Conservation (phyloP, 2,888 invertebrate species). For the Leucophenga montana region DNA sequence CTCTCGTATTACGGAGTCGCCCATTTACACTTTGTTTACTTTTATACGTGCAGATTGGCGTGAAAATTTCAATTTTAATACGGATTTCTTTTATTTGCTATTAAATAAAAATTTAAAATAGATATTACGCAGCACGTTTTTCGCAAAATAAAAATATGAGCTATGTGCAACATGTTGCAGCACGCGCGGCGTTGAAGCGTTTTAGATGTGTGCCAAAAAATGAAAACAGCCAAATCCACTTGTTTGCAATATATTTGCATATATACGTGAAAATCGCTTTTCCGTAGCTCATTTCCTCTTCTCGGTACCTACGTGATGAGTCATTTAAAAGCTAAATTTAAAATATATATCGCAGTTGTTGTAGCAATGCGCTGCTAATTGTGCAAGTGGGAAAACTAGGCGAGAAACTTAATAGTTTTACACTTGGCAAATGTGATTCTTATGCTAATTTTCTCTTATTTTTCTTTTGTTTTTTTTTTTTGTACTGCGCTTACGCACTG, state of each 20-base stretch:
- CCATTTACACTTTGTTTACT: no score
- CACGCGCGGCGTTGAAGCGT: not conserved
- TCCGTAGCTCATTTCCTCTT: not conserved
- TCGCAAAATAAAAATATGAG: not conserved
- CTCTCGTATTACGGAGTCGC: no score
- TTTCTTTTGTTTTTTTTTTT: no score
- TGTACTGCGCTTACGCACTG: not conserved
- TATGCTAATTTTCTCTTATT: not conserved
- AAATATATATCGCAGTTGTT: no score
- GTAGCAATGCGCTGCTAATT: conserved; percentile 38
- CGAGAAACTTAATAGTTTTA: not conserved
- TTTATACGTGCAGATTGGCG: no score
- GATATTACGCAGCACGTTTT: conserved; percentile 4
- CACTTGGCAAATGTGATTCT: not conserved
- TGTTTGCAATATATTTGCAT: conserved; percentile 46
- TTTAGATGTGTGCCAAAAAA: conserved; percentile 47
- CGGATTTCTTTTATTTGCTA: not conserved
- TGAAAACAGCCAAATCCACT: conserved; percentile 18
- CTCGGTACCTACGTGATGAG: conserved; percentile 33
- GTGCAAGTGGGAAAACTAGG: conserved; percentile 25
- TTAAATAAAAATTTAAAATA: conserved; percentile 9
- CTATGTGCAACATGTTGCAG: not conserved
- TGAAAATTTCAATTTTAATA: no score
- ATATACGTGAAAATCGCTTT: conserved; percentile 16
- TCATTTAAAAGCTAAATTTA: conserved; percentile 39